Evolutionary conservation across 2,797 vertebrate genomes (phyloP).

Genomic region (Coilia nasus): DNA sequence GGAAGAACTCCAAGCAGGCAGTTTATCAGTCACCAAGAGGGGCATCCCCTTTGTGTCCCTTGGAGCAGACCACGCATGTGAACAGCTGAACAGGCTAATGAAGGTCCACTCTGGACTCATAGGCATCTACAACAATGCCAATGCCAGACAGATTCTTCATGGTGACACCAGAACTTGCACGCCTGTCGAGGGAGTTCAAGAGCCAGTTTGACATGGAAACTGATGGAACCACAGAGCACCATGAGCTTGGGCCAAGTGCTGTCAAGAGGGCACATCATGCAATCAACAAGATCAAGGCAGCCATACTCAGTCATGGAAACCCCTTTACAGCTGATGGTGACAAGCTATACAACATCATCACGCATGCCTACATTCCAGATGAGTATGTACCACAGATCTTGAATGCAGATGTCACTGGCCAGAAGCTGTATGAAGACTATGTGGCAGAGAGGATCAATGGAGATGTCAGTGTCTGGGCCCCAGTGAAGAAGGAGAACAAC

Average conservation of each 20-base stretch:
- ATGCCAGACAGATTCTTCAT: too few relatives aligned
- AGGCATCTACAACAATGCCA: too few relatives aligned
- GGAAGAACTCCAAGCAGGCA: background rate
- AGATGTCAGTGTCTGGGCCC: constrained; percentile 12
- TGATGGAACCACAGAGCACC: constrained; percentile 5
- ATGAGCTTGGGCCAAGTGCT: background rate
- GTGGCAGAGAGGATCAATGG: constrained; percentile 17
- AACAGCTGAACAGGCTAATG: too few relatives aligned
- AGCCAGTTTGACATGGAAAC: background rate
- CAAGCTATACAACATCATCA: constrained; percentile 12
- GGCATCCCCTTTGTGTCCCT: too few relatives aligned
- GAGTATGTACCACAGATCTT: constrained; percentile 19
- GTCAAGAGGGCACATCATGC: constrained; percentile 3
- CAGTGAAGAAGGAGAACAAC: constrained; percentile 20
- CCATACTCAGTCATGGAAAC: background rate
- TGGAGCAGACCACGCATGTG: too few relatives aligned
- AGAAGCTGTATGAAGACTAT: background rate
- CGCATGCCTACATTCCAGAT: constrained; percentile 17
- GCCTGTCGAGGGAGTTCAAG: too few relatives aligned
- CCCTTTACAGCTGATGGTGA: background rate
- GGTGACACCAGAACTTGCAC: too few relatives aligned
- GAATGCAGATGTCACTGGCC: constrained; percentile 7
- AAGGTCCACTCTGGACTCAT: too few relatives aligned
- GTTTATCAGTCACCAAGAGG: too few relatives aligned
- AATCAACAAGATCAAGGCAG: too few relatives aligned